phyloP scores from a whole-genome alignment of 2,113 vertebrate species.

The Scopus umbretta region DNA sequence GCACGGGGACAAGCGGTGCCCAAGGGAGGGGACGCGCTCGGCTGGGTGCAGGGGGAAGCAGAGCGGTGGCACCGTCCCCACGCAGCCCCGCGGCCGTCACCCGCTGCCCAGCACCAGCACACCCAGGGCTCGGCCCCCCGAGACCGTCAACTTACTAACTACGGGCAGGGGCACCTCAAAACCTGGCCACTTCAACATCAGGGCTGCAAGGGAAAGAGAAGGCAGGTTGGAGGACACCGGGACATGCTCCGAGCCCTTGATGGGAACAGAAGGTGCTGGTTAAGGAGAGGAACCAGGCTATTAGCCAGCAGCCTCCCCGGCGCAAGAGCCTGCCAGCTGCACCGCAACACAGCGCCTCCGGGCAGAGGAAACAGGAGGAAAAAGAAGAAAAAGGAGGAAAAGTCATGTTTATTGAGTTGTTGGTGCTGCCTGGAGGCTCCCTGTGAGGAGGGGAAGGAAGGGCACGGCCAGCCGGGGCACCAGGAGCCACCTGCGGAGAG shows the following conservation, averaged over 20 bases:
- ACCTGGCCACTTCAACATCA: slow-evolving; percentile 84
- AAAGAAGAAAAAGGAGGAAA: slow-evolving; percentile 11
- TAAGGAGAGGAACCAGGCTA: neutral
- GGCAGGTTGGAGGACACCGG: slow-evolving; percentile 39
- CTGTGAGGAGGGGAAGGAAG: slow-evolving; percentile 2
- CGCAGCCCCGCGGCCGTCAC: neutral
- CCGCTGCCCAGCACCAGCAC: slow-evolving; percentile 18
- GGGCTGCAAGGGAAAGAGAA: slow-evolving; percentile 90
- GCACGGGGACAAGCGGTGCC: neutral
- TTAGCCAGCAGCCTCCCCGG: neutral
- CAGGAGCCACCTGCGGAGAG: neutral
- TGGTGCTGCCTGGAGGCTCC: neutral
- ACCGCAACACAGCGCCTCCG: neutral
- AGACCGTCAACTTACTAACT: slow-evolving; percentile 87
- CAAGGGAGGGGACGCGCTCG: neutral
- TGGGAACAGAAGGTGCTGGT: neutral
- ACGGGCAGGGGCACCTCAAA: slow-evolving; percentile 82
- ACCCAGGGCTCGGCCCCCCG: slow-evolving; percentile 32
- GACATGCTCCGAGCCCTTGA: neutral
- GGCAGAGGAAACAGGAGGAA: neutral
- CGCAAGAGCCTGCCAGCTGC: neutral
- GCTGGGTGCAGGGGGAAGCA: neutral
- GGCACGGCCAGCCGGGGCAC: neutral
- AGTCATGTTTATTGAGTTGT: neutral
- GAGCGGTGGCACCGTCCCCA: neutral